Percentiles rank a stretch among this genome's conserved stretches.
These are phyloP conservation scores for Dendroctonus valens DNA, from an alignment of 1,140 invertebrate species.

Conservation along the genomic window DNA sequence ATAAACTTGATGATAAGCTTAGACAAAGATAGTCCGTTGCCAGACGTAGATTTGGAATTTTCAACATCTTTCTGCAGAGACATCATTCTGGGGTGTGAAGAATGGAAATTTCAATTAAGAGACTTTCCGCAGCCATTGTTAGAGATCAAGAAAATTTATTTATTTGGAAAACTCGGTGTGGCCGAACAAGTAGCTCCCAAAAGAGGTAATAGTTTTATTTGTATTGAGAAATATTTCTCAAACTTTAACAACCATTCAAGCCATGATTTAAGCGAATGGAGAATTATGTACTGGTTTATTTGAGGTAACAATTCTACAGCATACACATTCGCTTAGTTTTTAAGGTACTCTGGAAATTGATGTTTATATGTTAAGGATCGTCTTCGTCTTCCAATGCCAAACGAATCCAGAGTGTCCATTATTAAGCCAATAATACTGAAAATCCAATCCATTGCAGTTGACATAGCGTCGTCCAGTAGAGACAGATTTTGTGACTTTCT, in stretches of 20 bases:
- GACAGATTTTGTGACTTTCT: slow-evolving; percentile 27
- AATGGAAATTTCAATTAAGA: slow-evolving; percentile 86
- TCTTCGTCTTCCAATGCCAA: slow-evolving; percentile 20
- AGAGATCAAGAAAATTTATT: slow-evolving; percentile 74
- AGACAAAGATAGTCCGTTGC: slow-evolving; percentile 86
- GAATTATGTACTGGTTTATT: too few species aligned
- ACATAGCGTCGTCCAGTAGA: slow-evolving; percentile 22
- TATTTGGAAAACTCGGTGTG: slow-evolving; percentile 88
- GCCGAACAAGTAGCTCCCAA: slow-evolving; percentile 83
- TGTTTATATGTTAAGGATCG: background rate
- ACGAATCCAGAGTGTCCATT: slow-evolving; percentile 27
- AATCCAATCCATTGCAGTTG: slow-evolving; percentile 30
- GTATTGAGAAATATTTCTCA: too few species aligned
- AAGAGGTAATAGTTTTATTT: slow-evolving; percentile 57
- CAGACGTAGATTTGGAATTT: slow-evolving; percentile 88
- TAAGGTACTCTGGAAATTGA: too few species aligned
- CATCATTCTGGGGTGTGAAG: slow-evolving; percentile 74
- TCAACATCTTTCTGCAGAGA: slow-evolving; percentile 89
- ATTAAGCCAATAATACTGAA: slow-evolving; percentile 27
- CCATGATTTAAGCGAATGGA: too few species aligned
- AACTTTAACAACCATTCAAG: too few species aligned
- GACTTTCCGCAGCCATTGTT: slow-evolving; percentile 95
- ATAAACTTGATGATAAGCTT: slow-evolving; percentile 45
- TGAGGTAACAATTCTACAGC: too few species aligned
- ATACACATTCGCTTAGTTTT: too few species aligned